phyloP scores from a whole-genome alignment of 92 coral and sea anemone genomes.

The Porites lobata region DNA sequence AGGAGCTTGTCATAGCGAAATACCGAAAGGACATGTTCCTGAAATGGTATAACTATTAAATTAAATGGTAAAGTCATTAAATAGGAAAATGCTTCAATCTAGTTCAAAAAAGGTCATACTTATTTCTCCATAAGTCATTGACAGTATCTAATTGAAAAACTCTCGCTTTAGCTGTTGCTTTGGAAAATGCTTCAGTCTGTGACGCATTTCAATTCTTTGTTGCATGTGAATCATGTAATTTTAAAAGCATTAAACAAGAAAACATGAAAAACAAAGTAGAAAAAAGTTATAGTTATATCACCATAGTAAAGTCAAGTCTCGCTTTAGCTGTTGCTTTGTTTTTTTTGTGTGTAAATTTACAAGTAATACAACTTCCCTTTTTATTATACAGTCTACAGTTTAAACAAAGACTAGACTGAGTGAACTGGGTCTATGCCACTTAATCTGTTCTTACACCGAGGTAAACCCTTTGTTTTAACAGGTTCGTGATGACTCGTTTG shows the following conservation, averaged over 20 bases:
- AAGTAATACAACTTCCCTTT: constrained; percentile 1
- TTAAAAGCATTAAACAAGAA: not conserved
- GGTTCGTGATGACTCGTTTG: not conserved
- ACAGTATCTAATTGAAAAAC: no score
- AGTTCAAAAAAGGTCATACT: not conserved
- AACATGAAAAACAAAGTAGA: not conserved
- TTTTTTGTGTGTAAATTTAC: not conserved
- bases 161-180: not conserved
- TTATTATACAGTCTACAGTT: not conserved
- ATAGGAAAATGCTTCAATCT: not conserved
- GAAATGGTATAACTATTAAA: not conserved
- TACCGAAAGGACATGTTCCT: no score
- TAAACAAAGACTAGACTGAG: not conserved
- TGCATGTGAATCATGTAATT: constrained; percentile 1
- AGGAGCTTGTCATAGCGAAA: no score
- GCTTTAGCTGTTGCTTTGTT: not conserved
- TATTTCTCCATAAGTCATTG: not conserved
- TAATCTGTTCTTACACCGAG: not conserved
- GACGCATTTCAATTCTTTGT: constrained; percentile 1
- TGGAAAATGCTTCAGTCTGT: constrained; percentile 1
- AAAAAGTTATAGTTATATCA: not conserved
- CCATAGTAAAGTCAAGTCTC: not conserved
- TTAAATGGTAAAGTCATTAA: no score
- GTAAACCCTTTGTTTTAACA: no score
- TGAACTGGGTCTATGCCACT: constrained; percentile 5